Evolutionary conservation across 2,888 invertebrate genomes (phyloP), one percentile per base, ranked within the genome.

Genomic region (Atrina japonica): DNA sequence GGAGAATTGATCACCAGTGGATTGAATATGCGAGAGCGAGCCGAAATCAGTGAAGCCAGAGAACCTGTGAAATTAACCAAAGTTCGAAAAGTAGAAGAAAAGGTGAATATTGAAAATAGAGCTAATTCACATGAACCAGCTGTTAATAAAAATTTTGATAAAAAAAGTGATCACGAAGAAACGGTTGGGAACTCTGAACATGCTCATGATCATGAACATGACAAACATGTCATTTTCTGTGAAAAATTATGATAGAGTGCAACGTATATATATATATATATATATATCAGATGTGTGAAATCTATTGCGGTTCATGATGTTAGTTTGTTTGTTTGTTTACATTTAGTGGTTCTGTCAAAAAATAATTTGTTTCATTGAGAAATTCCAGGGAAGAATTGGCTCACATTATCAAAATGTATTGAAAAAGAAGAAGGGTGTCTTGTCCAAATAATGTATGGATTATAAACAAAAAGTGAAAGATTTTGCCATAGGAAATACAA

Each of bases 1-100:
- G 98, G 98, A 56, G 94, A 97, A 23, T 95, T 99, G 83, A 99
- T 99, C 90, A 99, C 98, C 14, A 97, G 97, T 58, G 98, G 98
- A 72, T 97, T 97, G 92, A 97, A 98, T 88, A 97, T 98, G 97
- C 81, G 88, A 49, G 79, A 84, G 35, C 67, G 86, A 9, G 80
- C 68, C 16, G 66, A 73, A 14, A 73, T 65, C 60, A 74, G 66
- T 29, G 69, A 61, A 16, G 55, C 43, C 16, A 52, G 45, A 30
- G 50, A 45, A 14, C 70, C 83, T 0, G 86, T 85, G 3, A 78
- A 78, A 16, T 68, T 86, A 40, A 86, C 84, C 3, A 81, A 80
- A 58, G 75, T 86, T 5, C 77, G 73, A 59, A 74, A 72, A 49
- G 50, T 77, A 11, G 60, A 66, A 3, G 35, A 56, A 14, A 7